Evolutionary conservation across 2,113 vertebrate species (phyloP).

Genomic region (Zingel zingel): DNA sequence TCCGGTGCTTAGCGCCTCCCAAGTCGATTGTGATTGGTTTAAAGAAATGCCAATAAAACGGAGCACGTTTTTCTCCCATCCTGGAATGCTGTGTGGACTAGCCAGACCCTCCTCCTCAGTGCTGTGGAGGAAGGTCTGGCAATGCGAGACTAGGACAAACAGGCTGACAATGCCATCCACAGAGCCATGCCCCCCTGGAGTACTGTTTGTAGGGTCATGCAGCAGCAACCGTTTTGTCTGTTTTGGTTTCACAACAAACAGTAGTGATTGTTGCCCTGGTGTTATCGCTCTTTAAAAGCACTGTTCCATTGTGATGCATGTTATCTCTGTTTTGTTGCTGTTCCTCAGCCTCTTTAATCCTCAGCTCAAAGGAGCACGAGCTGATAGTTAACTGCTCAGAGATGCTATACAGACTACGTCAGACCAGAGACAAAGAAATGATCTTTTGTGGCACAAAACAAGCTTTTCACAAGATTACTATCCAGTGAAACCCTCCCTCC

Average conservation of each 20-base stretch:
- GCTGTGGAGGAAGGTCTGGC: too few species aligned
- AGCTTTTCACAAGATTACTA: slow-evolving; percentile 40
- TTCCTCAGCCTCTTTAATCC: slow-evolving; percentile 36
- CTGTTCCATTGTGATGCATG: slow-evolving; percentile 1
- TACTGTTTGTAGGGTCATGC: not conserved
- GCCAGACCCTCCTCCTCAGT: too few species aligned
- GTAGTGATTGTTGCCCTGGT: not conserved
- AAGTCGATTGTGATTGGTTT: too few species aligned
- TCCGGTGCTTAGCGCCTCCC: too few species aligned
- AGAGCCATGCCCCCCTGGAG: too few species aligned
- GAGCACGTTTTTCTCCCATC: too few species aligned
- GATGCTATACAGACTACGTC: slow-evolving; percentile 21
- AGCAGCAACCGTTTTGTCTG: not conserved
- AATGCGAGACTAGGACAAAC: too few species aligned
- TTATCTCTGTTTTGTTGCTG: slow-evolving; percentile 31
- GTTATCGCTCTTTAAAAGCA: not conserved
- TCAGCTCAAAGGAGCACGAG: slow-evolving; percentile 9
- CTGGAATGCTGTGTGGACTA: too few species aligned
- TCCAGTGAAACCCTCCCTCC: slow-evolving; percentile 22
- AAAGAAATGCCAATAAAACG: too few species aligned
- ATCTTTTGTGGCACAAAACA: slow-evolving; percentile 29
- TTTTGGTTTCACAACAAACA: slow-evolving; percentile 24
- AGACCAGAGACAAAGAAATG: not conserved
- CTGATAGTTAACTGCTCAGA: slow-evolving; percentile 31
- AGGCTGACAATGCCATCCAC: too few species aligned